Evolutionary conservation across 2,888 invertebrate genomes (phyloP).

Genomic region (Chamaedrilus cognettii): DNA sequence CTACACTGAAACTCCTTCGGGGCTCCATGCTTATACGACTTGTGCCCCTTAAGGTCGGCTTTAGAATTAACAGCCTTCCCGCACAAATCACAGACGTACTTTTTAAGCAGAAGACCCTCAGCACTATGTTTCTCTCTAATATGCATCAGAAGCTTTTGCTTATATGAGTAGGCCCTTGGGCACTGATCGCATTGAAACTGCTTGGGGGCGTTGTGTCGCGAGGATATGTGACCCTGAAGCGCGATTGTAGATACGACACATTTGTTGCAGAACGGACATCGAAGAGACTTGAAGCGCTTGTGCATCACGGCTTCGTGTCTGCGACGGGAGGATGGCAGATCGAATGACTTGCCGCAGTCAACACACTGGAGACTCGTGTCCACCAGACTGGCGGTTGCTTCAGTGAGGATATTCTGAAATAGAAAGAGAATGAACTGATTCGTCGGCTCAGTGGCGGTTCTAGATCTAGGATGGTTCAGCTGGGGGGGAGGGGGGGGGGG

Average conservation of each 20-base stretch:
- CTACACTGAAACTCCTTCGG: background rate
- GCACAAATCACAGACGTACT: conserved; percentile 6
- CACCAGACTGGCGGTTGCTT: background rate
- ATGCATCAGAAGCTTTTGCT: background rate
- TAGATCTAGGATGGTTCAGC: too few relatives aligned
- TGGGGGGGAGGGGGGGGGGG: too few relatives aligned
- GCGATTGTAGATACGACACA: background rate
- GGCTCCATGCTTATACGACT: conserved; percentile 3
- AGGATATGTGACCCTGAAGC: background rate
- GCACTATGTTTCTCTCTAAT: background rate
- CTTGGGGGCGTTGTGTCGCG: background rate
- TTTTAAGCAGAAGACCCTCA: background rate
- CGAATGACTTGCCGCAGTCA: background rate
- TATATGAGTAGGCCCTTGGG: background rate
- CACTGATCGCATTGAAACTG: background rate
- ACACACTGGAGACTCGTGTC: background rate
- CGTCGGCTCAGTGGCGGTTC: too few relatives aligned
- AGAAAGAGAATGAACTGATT: too few relatives aligned
- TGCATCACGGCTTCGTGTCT: background rate
- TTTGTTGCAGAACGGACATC: background rate
- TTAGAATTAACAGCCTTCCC: conserved; percentile 8
- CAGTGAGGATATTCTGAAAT: too few relatives aligned
- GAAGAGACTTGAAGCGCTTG: background rate
- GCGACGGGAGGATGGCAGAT: background rate
- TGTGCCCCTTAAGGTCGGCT: background rate